phyloP scores from a whole-genome alignment of 2,113 vertebrate genomes.

The Neomonachus schauinslandi region DNA sequence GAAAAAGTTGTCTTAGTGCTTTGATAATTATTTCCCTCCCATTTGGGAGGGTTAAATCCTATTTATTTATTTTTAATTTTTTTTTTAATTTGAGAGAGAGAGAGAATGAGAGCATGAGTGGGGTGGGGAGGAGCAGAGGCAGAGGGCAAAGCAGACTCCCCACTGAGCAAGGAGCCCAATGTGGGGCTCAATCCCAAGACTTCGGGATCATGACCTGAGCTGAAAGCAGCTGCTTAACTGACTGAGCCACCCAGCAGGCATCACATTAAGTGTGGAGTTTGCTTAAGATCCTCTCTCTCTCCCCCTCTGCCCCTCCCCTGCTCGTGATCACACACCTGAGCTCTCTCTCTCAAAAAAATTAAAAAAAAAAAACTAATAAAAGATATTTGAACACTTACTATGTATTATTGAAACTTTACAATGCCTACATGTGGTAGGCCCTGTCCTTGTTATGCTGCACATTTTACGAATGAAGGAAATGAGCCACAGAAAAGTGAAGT shows the following conservation, averaged over 20 bases:
- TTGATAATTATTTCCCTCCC: not conserved
- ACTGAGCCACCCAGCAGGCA: too few relatives aligned
- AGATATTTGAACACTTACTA: not conserved
- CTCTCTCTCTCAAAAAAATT: not conserved
- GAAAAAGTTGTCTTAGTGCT: not conserved
- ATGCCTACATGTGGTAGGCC: not conserved
- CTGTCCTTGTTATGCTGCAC: not conserved
- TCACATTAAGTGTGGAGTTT: not conserved
- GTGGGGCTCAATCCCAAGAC: too few relatives aligned
- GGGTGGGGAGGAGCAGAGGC: too few relatives aligned
- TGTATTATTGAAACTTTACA: not conserved
- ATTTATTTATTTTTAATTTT: not conserved
- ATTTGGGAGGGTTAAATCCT: not conserved
- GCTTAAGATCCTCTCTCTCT: not conserved
- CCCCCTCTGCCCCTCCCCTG: not conserved
- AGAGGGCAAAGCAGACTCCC: too few relatives aligned
- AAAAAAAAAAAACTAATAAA: not conserved
- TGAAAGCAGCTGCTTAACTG: too few relatives aligned
- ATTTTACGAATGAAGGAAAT: not conserved
- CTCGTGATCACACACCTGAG: too few relatives aligned
- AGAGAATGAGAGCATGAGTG: too few relatives aligned
- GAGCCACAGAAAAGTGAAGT: not conserved
- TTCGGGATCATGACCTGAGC: too few relatives aligned
- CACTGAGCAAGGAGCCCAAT: too few relatives aligned
- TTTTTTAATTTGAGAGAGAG: too few relatives aligned